Evolutionary conservation across 2,888 invertebrate species (phyloP).

Genomic region (Argyresthia albistria): DNA sequence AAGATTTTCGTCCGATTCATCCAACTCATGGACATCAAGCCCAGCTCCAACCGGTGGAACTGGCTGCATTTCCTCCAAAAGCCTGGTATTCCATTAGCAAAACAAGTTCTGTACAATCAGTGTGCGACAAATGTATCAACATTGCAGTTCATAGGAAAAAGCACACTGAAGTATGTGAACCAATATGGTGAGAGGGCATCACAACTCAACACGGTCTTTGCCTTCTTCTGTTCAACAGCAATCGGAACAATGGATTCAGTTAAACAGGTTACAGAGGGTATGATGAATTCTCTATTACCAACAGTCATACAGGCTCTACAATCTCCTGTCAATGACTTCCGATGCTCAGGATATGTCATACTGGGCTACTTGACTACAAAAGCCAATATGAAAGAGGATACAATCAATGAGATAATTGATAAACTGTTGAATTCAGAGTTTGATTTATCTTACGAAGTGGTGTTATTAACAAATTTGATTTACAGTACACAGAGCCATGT

Average conservation of each 20-base stretch:
- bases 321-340: slow-evolving; percentile 78
- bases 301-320: slow-evolving; percentile 79
- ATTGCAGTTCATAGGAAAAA: slow-evolving; percentile 39
- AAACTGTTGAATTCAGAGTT: slow-evolving; percentile 45
- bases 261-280: slow-evolving; percentile 70
- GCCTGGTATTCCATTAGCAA: slow-evolving; percentile 81
- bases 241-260: slow-evolving; percentile 78
- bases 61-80: slow-evolving; percentile 85
- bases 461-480: slow-evolving; percentile 77
- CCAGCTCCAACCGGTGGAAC: slow-evolving; percentile 76
- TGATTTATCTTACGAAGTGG: slow-evolving; percentile 69
- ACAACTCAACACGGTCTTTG: slow-evolving; percentile 79
- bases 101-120: slow-evolving; percentile 80
- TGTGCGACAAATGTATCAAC: slow-evolving; percentile 68
- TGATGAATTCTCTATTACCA: slow-evolving; percentile 79
- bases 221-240: slow-evolving; percentile 84
- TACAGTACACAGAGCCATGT: slow-evolving; percentile 76
- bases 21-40: slow-evolving; percentile 79
- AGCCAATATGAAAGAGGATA: slow-evolving; percentile 72
- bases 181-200: slow-evolving; percentile 72
- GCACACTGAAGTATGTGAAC: slow-evolving; percentile 59
- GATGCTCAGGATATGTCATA: slow-evolving; percentile 82
- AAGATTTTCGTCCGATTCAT: slow-evolving; percentile 88
- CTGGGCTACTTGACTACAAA: slow-evolving; percentile 78
- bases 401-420: slow-evolving; percentile 75